phyloP scores from a whole-genome alignment of 2,797 vertebrate species.

The Carapus acus region DNA sequence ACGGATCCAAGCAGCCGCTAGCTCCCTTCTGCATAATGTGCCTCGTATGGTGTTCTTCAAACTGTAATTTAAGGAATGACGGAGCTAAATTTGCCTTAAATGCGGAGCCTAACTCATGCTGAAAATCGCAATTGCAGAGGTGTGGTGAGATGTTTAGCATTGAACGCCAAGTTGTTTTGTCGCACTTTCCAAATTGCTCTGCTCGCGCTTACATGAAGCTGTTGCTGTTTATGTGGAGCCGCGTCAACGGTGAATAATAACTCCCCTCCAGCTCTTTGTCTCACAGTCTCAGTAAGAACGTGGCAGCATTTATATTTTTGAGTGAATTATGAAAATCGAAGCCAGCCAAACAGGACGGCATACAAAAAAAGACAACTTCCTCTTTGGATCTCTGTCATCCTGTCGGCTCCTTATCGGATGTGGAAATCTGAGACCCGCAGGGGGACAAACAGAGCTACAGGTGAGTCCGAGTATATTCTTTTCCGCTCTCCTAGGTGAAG shows the following conservation, averaged over 20 bases:
- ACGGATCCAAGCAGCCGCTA: no score
- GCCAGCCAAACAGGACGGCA: conserved; percentile 9
- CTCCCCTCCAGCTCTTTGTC: conserved; percentile 29
- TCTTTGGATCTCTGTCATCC: neutral
- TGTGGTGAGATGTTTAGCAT: neutral
- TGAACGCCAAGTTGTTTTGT: neutral
- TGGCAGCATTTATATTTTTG: conserved; percentile 26
- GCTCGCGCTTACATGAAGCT: conserved; percentile 27
- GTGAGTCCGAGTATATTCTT: neutral
- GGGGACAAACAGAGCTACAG: neutral
- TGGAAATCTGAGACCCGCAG: no score
- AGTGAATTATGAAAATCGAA: conserved; percentile 24
- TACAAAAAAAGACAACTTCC: neutral
- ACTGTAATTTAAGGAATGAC: no score
- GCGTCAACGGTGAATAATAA: conserved; percentile 41
- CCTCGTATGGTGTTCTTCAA: no score
- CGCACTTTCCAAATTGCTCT: conserved; percentile 20
- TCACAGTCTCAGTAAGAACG: conserved; percentile 16
- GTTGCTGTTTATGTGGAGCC: conserved; percentile 39
- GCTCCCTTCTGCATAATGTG: no score
- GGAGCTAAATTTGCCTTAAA: no score
- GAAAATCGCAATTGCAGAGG: conserved; percentile 12
- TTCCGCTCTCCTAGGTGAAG: conserved; percentile 8
- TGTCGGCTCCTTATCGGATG: neutral
- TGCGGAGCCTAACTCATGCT: no score